Percentiles rank a stretch among this genome's conserved stretches.
These are phyloP conservation scores for Camponotus floridanus DNA, from an alignment of 1,140 invertebrate species.

Conservation along the genomic window DNA sequence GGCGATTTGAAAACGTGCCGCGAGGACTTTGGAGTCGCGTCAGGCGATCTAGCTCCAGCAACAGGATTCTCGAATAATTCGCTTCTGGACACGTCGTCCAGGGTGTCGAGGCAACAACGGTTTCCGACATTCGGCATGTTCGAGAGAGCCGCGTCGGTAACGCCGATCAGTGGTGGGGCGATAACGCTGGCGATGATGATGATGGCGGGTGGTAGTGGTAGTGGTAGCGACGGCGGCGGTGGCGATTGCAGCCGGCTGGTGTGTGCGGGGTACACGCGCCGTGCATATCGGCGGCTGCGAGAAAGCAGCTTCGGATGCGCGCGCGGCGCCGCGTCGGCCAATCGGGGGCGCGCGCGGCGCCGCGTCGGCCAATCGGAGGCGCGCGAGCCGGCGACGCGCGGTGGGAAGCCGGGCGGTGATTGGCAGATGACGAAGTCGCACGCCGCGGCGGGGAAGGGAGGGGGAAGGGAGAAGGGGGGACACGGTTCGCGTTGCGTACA, in stretches of 20 bases:
- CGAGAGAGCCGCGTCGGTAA: conserved; percentile 47
- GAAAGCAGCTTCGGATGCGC: conserved; percentile 70
- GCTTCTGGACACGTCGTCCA: neutral
- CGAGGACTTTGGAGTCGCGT: neutral
- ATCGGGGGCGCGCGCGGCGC: conserved; percentile 61
- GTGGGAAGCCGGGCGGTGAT: conserved; percentile 62
- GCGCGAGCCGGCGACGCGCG: conserved; percentile 54
- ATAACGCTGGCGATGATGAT: conserved; percentile 19
- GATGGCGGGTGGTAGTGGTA: conserved; percentile 24
- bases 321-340: conserved; percentile 63
- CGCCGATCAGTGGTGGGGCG: conserved; percentile 46
- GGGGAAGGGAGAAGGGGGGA: too few species aligned
- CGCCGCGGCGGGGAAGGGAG: conserved; percentile 45
- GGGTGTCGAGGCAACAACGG: neutral
- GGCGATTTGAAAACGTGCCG: conserved; percentile 8
- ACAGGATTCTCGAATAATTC: neutral
- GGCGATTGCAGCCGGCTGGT: conserved; percentile 17
- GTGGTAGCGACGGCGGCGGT: conserved; percentile 2
- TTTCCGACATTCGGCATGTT: conserved; percentile 32
- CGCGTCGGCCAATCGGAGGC: conserved; percentile 67
- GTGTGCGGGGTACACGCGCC: conserved; percentile 68
- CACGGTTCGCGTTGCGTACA: conserved; percentile 69
- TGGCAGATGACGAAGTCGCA: conserved; percentile 66
- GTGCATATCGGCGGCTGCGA: conserved; percentile 57
- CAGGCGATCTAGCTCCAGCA: neutral